A percentile compares a stretch with the other conserved stretches of the same genome.
phyloP scores from a whole-genome alignment of 2,113 vertebrate species.

The Macaca mulatta region DNA sequence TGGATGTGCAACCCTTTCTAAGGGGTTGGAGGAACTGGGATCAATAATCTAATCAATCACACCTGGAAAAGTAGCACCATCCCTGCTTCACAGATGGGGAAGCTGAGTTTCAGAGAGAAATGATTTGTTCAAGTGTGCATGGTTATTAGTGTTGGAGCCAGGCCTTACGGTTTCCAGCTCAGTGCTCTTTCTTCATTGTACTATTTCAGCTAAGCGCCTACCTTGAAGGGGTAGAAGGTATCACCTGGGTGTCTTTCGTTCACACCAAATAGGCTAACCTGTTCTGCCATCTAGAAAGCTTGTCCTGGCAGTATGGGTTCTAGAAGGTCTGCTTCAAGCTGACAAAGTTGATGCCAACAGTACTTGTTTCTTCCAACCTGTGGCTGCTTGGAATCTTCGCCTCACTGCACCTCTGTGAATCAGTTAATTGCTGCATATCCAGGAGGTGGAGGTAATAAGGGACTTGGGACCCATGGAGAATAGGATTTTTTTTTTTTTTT shows the following conservation, averaged over 20 bases:
- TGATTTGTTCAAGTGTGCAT: accelerated
- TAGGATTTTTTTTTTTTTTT: no score
- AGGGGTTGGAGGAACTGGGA: neutral
- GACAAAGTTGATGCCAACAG: neutral
- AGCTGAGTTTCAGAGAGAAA: neutral
- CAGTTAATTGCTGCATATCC: neutral
- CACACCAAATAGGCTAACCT: neutral
- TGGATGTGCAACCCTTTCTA: neutral
- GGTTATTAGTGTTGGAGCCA: accelerated
- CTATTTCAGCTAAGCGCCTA: accelerated
- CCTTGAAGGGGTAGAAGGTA: neutral
- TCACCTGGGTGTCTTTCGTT: neutral
- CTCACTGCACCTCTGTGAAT: no score
- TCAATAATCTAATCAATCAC: neutral
- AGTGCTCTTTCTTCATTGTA: neutral
- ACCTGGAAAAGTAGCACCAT: neutral
- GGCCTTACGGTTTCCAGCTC: accelerated
- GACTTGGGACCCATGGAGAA: no score
- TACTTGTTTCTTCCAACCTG: accelerated
- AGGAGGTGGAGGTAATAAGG: neutral
- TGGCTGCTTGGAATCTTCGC: neutral
- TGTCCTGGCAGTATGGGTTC: accelerated
- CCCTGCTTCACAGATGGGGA: neutral
- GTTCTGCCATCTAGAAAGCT: neutral
- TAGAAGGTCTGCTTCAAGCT: neutral